Conservation (phyloP, 2,113 vertebrate species). For the Oryzias melastigma region DNA sequence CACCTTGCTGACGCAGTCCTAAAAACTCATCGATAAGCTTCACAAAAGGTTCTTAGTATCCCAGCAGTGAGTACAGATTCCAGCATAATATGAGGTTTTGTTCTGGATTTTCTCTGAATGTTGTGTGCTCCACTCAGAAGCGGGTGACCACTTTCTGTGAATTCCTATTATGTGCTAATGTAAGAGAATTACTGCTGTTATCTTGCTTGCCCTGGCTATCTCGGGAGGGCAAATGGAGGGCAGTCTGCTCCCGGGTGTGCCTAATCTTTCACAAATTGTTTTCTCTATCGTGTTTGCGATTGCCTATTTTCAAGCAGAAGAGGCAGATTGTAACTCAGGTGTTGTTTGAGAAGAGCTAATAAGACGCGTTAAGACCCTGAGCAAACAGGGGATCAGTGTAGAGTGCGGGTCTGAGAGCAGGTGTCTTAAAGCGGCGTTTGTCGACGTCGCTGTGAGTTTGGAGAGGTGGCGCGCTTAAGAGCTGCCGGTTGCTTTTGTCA, state of each 20-base stretch:
- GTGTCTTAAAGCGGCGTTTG: conserved; percentile 36
- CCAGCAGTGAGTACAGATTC: conserved; percentile 14
- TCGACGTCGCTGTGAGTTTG: conserved; percentile 49
- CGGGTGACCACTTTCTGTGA: conserved; percentile 44
- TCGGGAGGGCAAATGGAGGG: conserved; percentile 69
- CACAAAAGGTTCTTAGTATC: conserved; percentile 17
- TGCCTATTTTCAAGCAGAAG: conserved; percentile 57
- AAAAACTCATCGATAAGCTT: conserved; percentile 40
- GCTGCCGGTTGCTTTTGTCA: conserved; percentile 57
- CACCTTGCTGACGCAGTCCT: conserved; percentile 34
- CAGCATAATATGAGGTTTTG: conserved; percentile 23
- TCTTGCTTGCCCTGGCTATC: conserved; percentile 70
- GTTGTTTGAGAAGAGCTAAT: conserved; percentile 78
- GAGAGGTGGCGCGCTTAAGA: conserved; percentile 56
- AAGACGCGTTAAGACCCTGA: conserved; percentile 65
- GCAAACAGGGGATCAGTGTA: conserved; percentile 64
- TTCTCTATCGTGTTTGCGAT: conserved; percentile 67
- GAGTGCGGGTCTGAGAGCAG: conserved; percentile 48
- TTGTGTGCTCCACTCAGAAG: conserved; percentile 8
- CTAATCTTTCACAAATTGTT: conserved; percentile 79
- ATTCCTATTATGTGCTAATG: conserved; percentile 74
- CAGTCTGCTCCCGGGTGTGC: conserved; percentile 74
- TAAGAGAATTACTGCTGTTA: conserved; percentile 71
- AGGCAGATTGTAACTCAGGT: conserved; percentile 55
- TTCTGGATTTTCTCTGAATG: conserved; percentile 16